Percentiles rank a stretch among this genome's conserved stretches.
These are phyloP conservation scores for Nomada flava DNA, from an alignment of 2,888 invertebrate genomes.

Conservation along the genomic window DNA sequence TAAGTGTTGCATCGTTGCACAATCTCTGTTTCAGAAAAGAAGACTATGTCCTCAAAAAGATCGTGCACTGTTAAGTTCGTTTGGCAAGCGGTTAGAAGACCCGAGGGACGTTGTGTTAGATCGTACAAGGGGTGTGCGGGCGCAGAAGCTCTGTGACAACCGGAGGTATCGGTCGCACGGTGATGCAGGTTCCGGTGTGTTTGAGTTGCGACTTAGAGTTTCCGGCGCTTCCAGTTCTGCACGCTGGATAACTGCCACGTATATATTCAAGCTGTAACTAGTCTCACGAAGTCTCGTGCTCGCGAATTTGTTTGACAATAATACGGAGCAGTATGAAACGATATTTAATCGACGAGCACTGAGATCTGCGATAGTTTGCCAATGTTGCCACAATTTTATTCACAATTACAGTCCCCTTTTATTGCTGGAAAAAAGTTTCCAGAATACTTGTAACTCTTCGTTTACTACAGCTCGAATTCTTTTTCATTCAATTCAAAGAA, in stretches of 20 bases:
- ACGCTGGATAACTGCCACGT: background rate
- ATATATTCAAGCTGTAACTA: background rate
- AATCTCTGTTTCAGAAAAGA: background rate
- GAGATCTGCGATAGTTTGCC: background rate
- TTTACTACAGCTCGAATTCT: too few relatives aligned
- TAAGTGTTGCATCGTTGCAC: slow-evolving; percentile 29
- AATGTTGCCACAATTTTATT: background rate
- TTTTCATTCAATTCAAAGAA: too few relatives aligned
- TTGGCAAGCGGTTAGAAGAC: slow-evolving; percentile 38
- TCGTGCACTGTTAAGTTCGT: slow-evolving; percentile 40
- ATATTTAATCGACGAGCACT: background rate
- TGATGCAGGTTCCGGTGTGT: slow-evolving; percentile 7
- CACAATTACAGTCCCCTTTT: too few relatives aligned
- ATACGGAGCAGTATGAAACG: background rate
- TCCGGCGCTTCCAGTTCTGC: slow-evolving; percentile 13
- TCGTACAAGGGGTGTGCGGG: slow-evolving; percentile 25
- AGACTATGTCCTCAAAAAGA: background rate
- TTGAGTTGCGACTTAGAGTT: background rate
- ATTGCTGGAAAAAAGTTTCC: too few relatives aligned
- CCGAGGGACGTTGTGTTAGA: slow-evolving; percentile 5
- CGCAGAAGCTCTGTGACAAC: slow-evolving; percentile 30
- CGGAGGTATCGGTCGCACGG: slow-evolving; percentile 1
- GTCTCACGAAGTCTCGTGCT: background rate
- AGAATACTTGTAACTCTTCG: too few relatives aligned
- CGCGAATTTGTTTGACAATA: background rate